These are phyloP conservation scores for Amia ocellicauda DNA, from an alignment of 2,113 vertebrate species.

Conservation along the genomic window DNA sequence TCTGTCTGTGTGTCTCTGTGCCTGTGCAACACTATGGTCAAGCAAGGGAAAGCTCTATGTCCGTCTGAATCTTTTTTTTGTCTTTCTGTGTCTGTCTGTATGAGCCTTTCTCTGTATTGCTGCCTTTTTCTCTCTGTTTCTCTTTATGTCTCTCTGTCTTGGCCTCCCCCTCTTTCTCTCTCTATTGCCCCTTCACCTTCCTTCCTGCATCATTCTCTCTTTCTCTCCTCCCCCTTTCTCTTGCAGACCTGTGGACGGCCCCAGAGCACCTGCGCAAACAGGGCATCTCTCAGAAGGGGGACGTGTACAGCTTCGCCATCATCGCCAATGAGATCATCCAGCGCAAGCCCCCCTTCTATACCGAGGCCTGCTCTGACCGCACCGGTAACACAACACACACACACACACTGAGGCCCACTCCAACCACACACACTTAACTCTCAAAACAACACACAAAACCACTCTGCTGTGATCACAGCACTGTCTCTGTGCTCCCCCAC, in stretches of 20 bases:
- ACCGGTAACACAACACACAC: constrained; percentile 38
- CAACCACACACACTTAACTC: too few species aligned
- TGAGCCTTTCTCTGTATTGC: background rate
- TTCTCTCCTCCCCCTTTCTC: background rate
- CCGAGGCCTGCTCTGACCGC: constrained; percentile 45
- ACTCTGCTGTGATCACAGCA: too few species aligned
- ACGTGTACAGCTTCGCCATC: constrained; percentile 91
- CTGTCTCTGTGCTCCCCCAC: background rate
- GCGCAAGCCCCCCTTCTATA: constrained; percentile 78
- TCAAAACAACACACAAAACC: too few species aligned
- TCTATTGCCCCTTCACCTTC: background rate
- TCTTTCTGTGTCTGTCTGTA: background rate
- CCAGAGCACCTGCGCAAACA: constrained; percentile 84
- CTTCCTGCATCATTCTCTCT: background rate
- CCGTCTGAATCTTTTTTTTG: background rate
- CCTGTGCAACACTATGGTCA: too few species aligned
- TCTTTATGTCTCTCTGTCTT: background rate
- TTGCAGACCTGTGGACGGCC: constrained; percentile 86
- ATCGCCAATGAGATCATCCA: constrained; percentile 90
- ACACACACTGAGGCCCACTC: background rate
- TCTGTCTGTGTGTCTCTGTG: constrained; percentile 32
- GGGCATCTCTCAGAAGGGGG: constrained; percentile 88
- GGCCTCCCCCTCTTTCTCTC: background rate
- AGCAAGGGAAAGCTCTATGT: too few species aligned
- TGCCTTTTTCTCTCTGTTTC: background rate